These are phyloP conservation scores for Daboia siamensis DNA, from an alignment of 2,113 vertebrate genomes.

Conservation along the genomic window DNA sequence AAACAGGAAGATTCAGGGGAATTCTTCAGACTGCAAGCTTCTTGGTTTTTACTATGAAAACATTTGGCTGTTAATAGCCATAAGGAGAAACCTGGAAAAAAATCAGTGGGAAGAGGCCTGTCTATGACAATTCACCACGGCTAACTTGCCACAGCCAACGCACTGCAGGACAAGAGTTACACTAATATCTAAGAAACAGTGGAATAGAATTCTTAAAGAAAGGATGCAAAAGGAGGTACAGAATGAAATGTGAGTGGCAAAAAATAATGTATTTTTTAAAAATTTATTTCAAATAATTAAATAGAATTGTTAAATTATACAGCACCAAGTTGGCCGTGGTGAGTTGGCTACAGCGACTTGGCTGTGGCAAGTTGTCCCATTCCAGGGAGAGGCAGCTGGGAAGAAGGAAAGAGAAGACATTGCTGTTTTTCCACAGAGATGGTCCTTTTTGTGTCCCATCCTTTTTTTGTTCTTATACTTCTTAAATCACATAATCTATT, in stretches of 20 bases:
- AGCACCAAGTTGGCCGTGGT: no score
- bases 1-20: conserved; percentile 11
- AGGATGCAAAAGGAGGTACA: no score
- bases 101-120: background rate
- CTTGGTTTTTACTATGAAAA: background rate
- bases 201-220: no score
- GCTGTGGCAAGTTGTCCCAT: background rate
- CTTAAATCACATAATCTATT: background rate
- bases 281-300: no score
- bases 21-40: conserved; percentile 7
- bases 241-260: no score
- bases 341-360: no score
- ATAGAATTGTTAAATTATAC: no score
- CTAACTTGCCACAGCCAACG: background rate
- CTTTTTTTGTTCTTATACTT: background rate
- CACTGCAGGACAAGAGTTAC: background rate
- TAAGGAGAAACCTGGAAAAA: background rate
- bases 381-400: background rate
- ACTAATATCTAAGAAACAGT: no score
- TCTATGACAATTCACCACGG: background rate
- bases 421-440: background rate
- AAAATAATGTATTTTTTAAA: no score
- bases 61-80: background rate
- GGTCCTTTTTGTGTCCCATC: background rate
- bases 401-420: background rate